Conservation (phyloP, 2,888 invertebrate species). For the Lithophane leautieri region DNA sequence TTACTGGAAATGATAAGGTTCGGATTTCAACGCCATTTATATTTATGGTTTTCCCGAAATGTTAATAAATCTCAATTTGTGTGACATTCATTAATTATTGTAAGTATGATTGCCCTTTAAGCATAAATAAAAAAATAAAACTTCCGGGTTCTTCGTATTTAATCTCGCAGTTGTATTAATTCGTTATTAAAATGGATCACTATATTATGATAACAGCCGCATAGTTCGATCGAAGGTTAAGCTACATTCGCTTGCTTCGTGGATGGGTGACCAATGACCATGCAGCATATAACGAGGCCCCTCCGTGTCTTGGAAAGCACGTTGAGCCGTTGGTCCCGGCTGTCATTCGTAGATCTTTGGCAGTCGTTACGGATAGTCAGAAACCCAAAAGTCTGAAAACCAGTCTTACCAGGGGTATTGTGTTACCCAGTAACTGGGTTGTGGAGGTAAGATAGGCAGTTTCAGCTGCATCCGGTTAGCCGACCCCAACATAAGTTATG, state of each 20-base stretch:
- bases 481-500: not conserved
- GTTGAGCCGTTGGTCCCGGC: too few species aligned
- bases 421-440: not conserved
- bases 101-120: not conserved
- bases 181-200: not conserved
- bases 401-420: not conserved
- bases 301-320: not conserved
- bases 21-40: not conserved
- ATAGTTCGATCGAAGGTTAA: not conserved
- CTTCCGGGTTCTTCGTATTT: not conserved
- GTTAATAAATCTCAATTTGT: constrained; percentile 1
- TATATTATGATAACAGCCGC: not conserved
- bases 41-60: not conserved
- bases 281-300: not conserved
- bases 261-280: not conserved
- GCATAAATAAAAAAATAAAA: not conserved
- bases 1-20: constrained; percentile 9
- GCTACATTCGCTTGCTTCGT: not conserved
- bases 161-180: not conserved
- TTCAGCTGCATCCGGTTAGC: not conserved
- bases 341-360: not conserved
- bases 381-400: not conserved
- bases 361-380: not conserved
- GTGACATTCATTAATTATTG: constrained; percentile 1
- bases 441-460: not conserved